Evolutionary conservation across 1,140 invertebrate genomes (phyloP).

Genomic region (Lepidurus arcticus): DNA sequence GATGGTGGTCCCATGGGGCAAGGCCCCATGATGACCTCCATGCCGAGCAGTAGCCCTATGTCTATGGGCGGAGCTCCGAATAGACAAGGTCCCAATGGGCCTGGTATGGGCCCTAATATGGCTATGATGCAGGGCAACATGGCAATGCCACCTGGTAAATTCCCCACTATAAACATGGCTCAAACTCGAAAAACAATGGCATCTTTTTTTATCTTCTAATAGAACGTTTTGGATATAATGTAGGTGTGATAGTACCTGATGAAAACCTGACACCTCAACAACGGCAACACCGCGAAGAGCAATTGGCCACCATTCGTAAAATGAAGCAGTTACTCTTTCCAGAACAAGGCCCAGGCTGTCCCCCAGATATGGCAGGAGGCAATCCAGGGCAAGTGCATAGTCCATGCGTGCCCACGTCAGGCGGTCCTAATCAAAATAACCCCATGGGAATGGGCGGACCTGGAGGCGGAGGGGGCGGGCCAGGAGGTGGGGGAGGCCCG

Average conservation of each 20-base stretch:
- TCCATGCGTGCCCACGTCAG: constrained; percentile 38
- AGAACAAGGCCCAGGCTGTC: constrained; percentile 53
- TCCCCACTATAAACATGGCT: background rate
- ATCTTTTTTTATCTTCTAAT: background rate
- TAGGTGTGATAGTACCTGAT: constrained; percentile 78
- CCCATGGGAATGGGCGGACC: constrained; percentile 40
- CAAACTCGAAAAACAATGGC: background rate
- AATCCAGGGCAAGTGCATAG: constrained; percentile 41
- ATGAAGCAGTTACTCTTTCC: constrained; percentile 89
- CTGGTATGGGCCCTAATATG: constrained; percentile 35
- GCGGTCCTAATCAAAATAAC: constrained; percentile 39
- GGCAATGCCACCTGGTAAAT: constrained; percentile 29
- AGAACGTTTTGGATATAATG: background rate
- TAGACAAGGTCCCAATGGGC: constrained; percentile 33
- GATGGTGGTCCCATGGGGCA: constrained; percentile 34
- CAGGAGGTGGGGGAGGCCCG: constrained; percentile 37
- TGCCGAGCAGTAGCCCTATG: constrained; percentile 36
- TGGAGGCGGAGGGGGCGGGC: constrained; percentile 36
- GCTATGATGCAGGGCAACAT: constrained; percentile 39
- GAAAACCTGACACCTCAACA: constrained; percentile 95
- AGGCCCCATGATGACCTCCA: constrained; percentile 36
- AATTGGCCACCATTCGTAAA: constrained; percentile 81
- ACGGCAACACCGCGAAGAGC: constrained; percentile 83
- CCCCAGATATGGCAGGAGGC: constrained; percentile 35
- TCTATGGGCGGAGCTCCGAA: constrained; percentile 38